Evolutionary conservation across 2,888 invertebrate genomes (phyloP).

Genomic region (Lucinisca nassula): DNA sequence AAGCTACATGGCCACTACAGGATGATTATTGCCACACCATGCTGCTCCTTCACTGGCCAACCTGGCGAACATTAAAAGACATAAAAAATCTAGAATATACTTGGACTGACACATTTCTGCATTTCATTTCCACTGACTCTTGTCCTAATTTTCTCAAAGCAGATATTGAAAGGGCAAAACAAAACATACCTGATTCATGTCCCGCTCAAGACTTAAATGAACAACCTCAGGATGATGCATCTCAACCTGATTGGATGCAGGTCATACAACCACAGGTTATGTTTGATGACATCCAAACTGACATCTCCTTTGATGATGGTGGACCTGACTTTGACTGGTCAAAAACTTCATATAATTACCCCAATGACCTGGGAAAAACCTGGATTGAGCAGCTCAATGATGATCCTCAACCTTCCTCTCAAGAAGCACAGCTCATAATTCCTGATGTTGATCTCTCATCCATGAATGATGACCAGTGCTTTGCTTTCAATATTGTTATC

Average conservation of each 20-base stretch:
- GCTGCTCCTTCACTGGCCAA: slow-evolving; percentile 64
- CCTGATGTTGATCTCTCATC: slow-evolving; percentile 34
- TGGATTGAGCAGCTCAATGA: slow-evolving; percentile 42
- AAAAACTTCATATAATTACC: slow-evolving; percentile 12
- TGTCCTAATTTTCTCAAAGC: slow-evolving; percentile 65
- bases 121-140: no score
- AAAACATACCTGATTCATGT: no score
- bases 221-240: not conserved
- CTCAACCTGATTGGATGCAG: slow-evolving; percentile 67
- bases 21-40: slow-evolving; percentile 55
- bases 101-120: no score
- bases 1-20: slow-evolving; percentile 48
- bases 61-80: slow-evolving; percentile 57
- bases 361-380: slow-evolving; percentile 24
- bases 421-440: slow-evolving; percentile 14
- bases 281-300: not conserved
- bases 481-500: slow-evolving; percentile 55
- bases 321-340: slow-evolving; percentile 64
- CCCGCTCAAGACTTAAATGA: no score
- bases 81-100: slow-evolving; percentile 43
- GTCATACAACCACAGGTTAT: slow-evolving; percentile 46
- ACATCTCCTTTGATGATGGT: slow-evolving; percentile 69
- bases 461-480: slow-evolving; percentile 51
- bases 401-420: no score
- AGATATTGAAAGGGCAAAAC: slow-evolving; percentile 47